Evolutionary conservation across 2,797 vertebrate species (phyloP), one percentile per base, ranked within the genome.

Genomic region (Centropyge bicolor): DNA sequence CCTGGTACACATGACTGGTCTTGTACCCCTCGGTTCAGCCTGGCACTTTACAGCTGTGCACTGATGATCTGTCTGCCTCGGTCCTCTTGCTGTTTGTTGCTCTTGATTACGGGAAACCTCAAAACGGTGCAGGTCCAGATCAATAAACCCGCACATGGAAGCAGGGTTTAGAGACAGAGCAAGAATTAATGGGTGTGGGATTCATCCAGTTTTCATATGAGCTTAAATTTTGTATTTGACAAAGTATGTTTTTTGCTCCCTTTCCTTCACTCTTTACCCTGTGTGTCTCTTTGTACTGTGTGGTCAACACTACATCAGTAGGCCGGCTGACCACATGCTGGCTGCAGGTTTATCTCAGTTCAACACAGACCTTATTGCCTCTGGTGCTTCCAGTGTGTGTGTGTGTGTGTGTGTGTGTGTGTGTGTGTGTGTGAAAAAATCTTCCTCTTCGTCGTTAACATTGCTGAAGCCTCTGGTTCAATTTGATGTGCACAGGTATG

Each of bases 271-370:
- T 41, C 75, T 71, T 82, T 60, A 55, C 35, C 78, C 35, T 78
- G 38, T 59, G 51, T 78, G 43, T 76, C 17, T 86, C 19, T 78
- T 55, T 83, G 68, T 67, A 59, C 69, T 76, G 62, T 74, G 65
- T 82, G 83, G 84, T 77, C 80, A 78, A 70, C 75, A 52, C 66
- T 45, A 43, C 81, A 85, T 84, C 84, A 82, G 86, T 74, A 36
- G 10, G 76, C 73, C 81, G 8, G 38, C 86, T 84, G 90, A 87
- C 87, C 84, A 77, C 88, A 89, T 75, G 88, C 89, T 86, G 87
- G 64, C 72, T 81, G 74, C 70, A 85, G 84, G 83, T 94, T 93
- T 92, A 94, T 93, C 89, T 92, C 74, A 24, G 73, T 82, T 80
- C 74, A 86, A 22, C 90, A 93, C 90, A 91, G 85, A 74, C 82